phyloP scores from a whole-genome alignment of 2,888 invertebrate genomes.

The Caenorhabditis sinica region DNA sequence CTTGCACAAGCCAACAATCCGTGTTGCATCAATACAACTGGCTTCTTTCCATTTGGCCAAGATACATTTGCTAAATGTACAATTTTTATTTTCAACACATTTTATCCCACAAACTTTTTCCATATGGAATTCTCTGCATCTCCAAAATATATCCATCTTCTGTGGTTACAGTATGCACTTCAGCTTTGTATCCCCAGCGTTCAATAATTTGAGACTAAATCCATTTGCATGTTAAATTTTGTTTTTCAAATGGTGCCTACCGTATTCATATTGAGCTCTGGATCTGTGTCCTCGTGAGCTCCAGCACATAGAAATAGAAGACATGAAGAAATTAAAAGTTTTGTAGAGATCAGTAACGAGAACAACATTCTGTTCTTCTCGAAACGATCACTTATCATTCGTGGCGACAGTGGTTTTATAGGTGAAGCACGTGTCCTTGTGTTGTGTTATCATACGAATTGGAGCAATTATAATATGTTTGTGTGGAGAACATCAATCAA shows the following conservation, averaged over 20 bases:
- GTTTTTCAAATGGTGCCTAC: slow-evolving; percentile 40
- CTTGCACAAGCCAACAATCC: slow-evolving; percentile 86
- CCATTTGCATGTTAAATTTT: neutral
- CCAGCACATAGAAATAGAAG: neutral
- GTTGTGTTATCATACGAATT: slow-evolving; percentile 51
- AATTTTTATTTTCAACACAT: neutral
- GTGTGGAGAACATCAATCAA: slow-evolving; percentile 5
- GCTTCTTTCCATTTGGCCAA: slow-evolving; percentile 66
- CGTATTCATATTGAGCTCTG: slow-evolving; percentile 61
- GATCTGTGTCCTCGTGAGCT: slow-evolving; percentile 48
- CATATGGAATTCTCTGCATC: slow-evolving; percentile 89
- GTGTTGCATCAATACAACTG: slow-evolving; percentile 88
- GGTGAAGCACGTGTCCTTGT: slow-evolving; percentile 34
- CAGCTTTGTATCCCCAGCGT: slow-evolving; percentile 84
- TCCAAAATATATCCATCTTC: slow-evolving; percentile 91
- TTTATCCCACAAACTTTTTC: slow-evolving; percentile 81
- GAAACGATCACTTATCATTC: slow-evolving; percentile 33
- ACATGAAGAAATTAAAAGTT: slow-evolving; percentile 1
- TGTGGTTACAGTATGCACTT: slow-evolving; percentile 85
- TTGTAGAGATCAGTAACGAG: slow-evolving; percentile 12
- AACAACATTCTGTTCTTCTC: slow-evolving; percentile 27
- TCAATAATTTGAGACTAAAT: slow-evolving; percentile 75
- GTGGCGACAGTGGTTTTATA: slow-evolving; percentile 19
- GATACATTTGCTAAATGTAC: slow-evolving; percentile 43
- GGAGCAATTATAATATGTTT: slow-evolving; percentile 14